A percentile compares a stretch with the other conserved stretches of the same genome.
phyloP scores from a whole-genome alignment of 2,797 vertebrate species.

The Pagetopsis macropterus region DNA sequence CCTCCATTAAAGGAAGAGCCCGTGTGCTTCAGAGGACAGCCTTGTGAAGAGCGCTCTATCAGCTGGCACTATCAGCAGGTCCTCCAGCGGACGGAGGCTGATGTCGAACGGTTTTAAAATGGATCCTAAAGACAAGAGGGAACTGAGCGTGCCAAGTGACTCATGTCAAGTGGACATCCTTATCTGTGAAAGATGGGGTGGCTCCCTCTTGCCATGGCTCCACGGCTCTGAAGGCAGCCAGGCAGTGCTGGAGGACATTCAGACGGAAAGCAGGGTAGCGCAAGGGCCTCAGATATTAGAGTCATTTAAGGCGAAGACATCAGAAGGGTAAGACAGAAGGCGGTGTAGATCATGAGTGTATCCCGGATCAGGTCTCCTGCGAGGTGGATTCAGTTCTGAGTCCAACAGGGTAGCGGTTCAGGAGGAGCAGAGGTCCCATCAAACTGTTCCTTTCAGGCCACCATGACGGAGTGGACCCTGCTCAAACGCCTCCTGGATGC shows the following conservation, averaged over 20 bases:
- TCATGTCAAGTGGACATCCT: conserved; percentile 81
- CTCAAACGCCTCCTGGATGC: conserved; percentile 95
- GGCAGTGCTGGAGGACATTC: too few species aligned
- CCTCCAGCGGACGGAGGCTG: conserved; percentile 70
- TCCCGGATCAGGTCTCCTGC: not conserved
- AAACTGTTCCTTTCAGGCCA: conserved; percentile 58
- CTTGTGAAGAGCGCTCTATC: conserved; percentile 78
- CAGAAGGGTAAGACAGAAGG: not conserved
- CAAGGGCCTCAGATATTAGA: not conserved
- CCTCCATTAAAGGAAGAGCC: conserved; percentile 72
- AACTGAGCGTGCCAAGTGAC: conserved; percentile 68
- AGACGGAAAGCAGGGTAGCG: conserved; percentile 14
- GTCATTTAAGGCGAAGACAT: not conserved
- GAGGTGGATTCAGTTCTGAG: not conserved
- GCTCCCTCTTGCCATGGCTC: conserved; percentile 56
- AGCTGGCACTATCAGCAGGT: conserved; percentile 72
- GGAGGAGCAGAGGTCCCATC: conserved; percentile 38
- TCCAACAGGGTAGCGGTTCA: not conserved
- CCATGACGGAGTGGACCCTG: conserved; percentile 92
- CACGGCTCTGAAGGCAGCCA: conserved; percentile 22
- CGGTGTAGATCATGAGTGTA: not conserved
- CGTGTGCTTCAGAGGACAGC: conserved; percentile 63
- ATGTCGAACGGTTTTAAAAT: conserved; percentile 78
- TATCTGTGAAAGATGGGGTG: conserved; percentile 79
- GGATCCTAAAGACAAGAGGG: conserved; percentile 75